phyloP scores from a whole-genome alignment of 2,113 vertebrate species.

The Plecotus auritus region DNA sequence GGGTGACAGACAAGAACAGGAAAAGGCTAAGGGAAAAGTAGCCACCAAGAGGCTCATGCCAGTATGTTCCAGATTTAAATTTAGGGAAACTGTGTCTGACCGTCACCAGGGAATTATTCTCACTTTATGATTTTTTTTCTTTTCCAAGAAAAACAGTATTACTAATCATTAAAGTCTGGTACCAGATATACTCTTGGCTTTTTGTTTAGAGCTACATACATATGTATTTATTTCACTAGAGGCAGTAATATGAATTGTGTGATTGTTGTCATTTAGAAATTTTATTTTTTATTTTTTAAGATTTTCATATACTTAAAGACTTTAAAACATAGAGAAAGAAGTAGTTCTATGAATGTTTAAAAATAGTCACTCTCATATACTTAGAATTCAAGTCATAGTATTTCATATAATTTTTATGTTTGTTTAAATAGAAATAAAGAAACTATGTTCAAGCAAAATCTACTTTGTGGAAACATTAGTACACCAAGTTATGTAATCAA shows the following conservation, averaged over 20 bases:
- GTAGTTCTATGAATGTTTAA: background rate
- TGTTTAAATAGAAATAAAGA: slow-evolving; percentile 39
- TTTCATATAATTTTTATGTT: background rate
- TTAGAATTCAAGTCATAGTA: background rate
- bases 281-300: background rate
- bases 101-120: background rate
- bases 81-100: background rate
- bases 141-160: background rate
- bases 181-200: background rate
- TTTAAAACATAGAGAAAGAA: background rate
- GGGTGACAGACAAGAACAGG: background rate
- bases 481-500: slow-evolving; percentile 37
- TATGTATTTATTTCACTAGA: background rate
- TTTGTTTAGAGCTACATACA: background rate
- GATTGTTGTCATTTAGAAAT: background rate
- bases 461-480: slow-evolving; percentile 45
- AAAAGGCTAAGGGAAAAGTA: background rate
- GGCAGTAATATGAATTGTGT: background rate
- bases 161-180: background rate
- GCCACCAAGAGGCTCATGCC: background rate
- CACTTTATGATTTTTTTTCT: background rate
- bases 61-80: background rate
- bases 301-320: background rate
- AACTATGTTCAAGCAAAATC: slow-evolving; percentile 47
- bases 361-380: background rate